phyloP scores from a whole-genome alignment of 2,797 vertebrate species.

The Megalops cyprinoides region DNA sequence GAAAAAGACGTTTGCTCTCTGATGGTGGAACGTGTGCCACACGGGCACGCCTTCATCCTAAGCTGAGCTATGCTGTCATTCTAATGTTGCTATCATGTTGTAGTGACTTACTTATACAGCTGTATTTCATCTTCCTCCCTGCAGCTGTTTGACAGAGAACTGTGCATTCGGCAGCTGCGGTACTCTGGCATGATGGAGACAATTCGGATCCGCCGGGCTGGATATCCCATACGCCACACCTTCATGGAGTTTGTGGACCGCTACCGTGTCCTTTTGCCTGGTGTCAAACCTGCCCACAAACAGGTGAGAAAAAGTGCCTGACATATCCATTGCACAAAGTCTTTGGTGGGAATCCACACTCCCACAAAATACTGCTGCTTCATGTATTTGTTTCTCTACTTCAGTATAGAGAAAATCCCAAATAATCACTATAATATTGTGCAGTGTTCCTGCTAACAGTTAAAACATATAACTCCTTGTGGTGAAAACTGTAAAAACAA shows the following conservation, averaged over 20 bases:
- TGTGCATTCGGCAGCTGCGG: constrained; percentile 94
- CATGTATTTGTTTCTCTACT: too few relatives aligned
- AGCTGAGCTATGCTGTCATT: background rate
- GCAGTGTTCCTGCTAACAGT: too few relatives aligned
- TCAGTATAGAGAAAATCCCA: too few relatives aligned
- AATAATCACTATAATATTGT: too few relatives aligned
- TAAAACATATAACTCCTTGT: too few relatives aligned
- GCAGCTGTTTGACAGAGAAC: constrained; percentile 92
- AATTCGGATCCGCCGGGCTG: constrained; percentile 91
- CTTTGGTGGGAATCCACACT: background rate
- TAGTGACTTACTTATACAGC: background rate
- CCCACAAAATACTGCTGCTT: background rate
- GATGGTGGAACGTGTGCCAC: background rate
- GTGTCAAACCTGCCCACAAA: constrained; percentile 95
- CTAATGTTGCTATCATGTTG: background rate
- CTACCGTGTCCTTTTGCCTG: constrained; percentile 92
- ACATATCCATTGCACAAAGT: background rate
- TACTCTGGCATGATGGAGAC: constrained; percentile 99
- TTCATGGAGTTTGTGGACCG: constrained; percentile 97
- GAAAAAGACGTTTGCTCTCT: background rate
- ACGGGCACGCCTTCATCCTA: background rate
- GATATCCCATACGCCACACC: constrained; percentile 96
- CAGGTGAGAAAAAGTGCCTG: constrained; percentile 73
- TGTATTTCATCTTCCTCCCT: background rate
- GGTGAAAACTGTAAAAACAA: background rate